A percentile compares a stretch with the other conserved stretches of the same genome.
Evolutionary conservation across 2,113 vertebrate species (phyloP).

Genomic region (Chloebia gouldiae): DNA sequence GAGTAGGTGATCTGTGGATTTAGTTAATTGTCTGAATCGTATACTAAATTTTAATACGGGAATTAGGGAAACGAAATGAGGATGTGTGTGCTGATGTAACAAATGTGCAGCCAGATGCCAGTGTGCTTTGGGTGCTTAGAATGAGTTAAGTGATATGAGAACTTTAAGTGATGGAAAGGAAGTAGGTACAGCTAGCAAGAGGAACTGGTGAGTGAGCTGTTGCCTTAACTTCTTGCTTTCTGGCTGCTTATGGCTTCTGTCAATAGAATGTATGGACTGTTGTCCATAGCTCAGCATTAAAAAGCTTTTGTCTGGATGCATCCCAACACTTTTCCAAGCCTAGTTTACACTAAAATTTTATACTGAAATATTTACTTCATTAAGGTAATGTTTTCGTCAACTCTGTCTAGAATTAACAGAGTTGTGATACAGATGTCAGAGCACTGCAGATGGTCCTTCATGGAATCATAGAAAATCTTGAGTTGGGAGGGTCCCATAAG

Average conservation of each 20-base stretch:
- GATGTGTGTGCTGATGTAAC: constrained; percentile 36
- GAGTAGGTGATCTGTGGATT: background rate
- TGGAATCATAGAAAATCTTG: background rate
- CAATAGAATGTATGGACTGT: background rate
- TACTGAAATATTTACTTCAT: background rate
- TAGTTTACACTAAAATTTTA: background rate
- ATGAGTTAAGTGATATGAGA: constrained; percentile 14
- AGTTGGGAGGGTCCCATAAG: background rate
- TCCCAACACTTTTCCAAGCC: background rate
- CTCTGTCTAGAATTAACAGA: background rate
- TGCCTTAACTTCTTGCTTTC: background rate
- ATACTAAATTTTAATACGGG: background rate
- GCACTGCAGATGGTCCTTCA: background rate
- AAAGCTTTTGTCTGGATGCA: background rate
- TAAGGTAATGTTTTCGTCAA: background rate
- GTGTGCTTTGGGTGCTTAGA: background rate
- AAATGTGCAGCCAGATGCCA: background rate
- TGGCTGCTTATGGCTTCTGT: background rate
- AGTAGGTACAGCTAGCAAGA: constrained; percentile 18
- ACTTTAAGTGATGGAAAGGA: constrained; percentile 6
- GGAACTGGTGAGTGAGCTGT: constrained; percentile 15
- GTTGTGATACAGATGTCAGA: background rate
- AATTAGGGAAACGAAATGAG: constrained; percentile 51
- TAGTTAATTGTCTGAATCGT: background rate
- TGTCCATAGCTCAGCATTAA: background rate